Conservation (phyloP, 2,888 invertebrate genomes). For the Meliscaeva auricollis region DNA sequence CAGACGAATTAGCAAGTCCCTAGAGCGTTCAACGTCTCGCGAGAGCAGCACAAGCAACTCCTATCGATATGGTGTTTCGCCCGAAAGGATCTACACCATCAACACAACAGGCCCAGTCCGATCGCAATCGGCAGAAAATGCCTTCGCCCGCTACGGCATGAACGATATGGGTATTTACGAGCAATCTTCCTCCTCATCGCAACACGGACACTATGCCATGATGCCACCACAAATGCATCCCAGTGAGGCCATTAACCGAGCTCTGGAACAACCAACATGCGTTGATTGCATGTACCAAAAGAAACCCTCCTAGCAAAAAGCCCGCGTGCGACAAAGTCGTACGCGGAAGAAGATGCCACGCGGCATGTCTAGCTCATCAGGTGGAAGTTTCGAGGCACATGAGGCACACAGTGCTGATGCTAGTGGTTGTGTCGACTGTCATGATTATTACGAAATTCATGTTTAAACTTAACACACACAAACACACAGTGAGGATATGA, state of each 20-base stretch:
- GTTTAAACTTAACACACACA: conserved; percentile 83
- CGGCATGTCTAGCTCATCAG: conserved; percentile 78
- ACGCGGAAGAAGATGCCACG: conserved; percentile 86
- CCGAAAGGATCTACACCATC: conserved; percentile 82
- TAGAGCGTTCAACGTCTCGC: conserved; percentile 83
- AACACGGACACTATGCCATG: conserved; percentile 66
- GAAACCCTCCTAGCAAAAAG: conserved; percentile 88
- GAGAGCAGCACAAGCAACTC: conserved; percentile 82
- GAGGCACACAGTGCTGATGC: conserved; percentile 76
- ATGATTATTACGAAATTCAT: conserved; percentile 86
- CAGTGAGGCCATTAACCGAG: conserved; percentile 85
- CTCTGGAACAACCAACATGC: conserved; percentile 89
- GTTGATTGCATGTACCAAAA: conserved; percentile 90
- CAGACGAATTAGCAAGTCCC: conserved; percentile 82
- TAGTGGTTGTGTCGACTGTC: conserved; percentile 83
- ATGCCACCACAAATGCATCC: conserved; percentile 81
- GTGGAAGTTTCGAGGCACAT: conserved; percentile 76
- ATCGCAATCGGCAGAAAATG: conserved; percentile 84
- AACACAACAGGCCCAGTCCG: conserved; percentile 81
- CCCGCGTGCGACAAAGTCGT: conserved; percentile 86
- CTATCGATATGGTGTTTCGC: conserved; percentile 82
- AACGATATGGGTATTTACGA: conserved; percentile 84
- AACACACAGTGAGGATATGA: conserved; percentile 31
- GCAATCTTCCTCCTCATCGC: conserved; percentile 85
- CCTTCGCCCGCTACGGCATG: conserved; percentile 81